Conservation (phyloP, 2,113 vertebrate species). For the Colius striatus region DNA sequence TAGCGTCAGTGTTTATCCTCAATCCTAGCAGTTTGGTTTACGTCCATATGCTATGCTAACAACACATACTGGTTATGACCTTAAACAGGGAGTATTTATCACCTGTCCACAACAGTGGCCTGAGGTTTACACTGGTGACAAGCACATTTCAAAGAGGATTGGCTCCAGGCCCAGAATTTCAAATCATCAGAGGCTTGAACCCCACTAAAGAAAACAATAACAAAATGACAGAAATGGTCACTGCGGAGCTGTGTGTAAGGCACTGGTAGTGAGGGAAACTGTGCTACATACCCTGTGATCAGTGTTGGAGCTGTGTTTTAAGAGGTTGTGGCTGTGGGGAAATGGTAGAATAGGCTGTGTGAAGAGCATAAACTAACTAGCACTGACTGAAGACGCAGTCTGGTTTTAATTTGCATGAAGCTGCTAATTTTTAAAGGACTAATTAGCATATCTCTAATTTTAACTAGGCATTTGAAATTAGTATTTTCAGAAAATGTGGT, state of each 20-base stretch:
- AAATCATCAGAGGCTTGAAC: neutral
- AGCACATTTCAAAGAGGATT: conserved; percentile 10
- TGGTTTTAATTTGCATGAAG: conserved; percentile 26
- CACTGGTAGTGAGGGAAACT: neutral
- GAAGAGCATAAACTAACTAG: neutral
- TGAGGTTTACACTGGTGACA: neutral
- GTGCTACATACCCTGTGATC: neutral
- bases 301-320: neutral
- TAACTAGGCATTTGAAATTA: conserved; percentile 2
- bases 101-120: neutral
- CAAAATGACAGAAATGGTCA: neutral
- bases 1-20: neutral
- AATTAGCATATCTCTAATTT: conserved; percentile 48
- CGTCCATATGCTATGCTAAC: neutral
- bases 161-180: conserved; percentile 14
- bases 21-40: neutral
- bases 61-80: neutral
- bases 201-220: neutral
- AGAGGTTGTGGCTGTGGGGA: neutral
- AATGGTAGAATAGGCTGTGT: neutral
- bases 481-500: neutral
- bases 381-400: neutral
- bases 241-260: neutral
- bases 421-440: conserved; percentile 32
- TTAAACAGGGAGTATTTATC: conserved; percentile 10